Base-by-base conservation (phyloP, 2,888 invertebrate species). In the Sphaerophoria taeniata region DNA sequence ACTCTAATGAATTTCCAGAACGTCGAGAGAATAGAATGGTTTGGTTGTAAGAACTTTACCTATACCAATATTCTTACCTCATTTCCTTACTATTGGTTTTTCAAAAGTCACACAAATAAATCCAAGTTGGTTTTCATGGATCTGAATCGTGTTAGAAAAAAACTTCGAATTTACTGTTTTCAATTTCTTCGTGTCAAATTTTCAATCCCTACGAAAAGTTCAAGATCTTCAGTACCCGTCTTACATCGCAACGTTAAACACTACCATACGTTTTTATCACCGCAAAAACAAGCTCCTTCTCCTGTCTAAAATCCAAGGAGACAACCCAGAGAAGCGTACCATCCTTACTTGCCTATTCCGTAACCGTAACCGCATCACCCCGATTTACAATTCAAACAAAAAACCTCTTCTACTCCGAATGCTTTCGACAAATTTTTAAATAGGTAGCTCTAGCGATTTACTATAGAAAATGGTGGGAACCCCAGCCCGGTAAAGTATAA, bases 381-480 rank as follows among this genome's bases (percentile, higher is more conserved):
- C 49, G 51, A 65, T 65, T 51, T 51, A 65, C 36, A 56, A 70
- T 56, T 70, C 69, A 55, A 33, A 63, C 5, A 69, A 43, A 53
- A 12, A 16, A 11, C 55, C 56, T 14, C 31, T 47, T 45, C 24
- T 14, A 6, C 6, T 11, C 34, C 3, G 14, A 49, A 24, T 67
- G 36, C 56, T 53, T 73, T 78, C 55, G 60, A 80, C 43, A 60
- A 71, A 76, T 80, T 85, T 85, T 80, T 51, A 75, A 84, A 76
- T 80, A 69, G 75, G 72, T 76, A 24, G 24, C 24, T 76, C 72
- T 69, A 36, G 45, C 67, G 51, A 61, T 56, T 12, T 11, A 36
- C 11, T 16, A 4, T 4, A 7, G 56, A 3, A 0, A 9, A 9
- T 9, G 43, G 24, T 12, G 39, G 16, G 24, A 24, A 24, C 24